Percentiles rank a stretch among this genome's conserved stretches.
phyloP scores from a whole-genome alignment of 2,888 invertebrate species.

The Strigamia transsilvanica region DNA sequence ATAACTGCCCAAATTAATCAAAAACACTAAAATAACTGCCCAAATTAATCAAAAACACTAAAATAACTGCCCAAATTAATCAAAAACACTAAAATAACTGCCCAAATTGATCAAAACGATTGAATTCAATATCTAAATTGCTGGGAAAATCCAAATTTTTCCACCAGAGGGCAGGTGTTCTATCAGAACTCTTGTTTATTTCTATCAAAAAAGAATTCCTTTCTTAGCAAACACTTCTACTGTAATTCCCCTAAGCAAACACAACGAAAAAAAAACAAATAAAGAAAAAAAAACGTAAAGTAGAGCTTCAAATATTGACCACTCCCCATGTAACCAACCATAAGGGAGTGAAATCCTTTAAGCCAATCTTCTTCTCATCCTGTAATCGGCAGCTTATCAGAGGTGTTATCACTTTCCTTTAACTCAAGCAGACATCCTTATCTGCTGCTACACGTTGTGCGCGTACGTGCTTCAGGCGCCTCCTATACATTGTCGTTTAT shows the following conservation, averaged over 20 bases:
- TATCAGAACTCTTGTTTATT: no score
- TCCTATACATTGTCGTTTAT: neutral
- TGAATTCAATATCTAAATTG: no score
- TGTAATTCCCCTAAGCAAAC: neutral
- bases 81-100: no score
- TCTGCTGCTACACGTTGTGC: no score
- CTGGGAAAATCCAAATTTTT: no score
- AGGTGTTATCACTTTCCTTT: constrained; percentile 32
- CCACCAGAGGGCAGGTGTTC: no score
- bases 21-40: no score
- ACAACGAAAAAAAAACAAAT: neutral
- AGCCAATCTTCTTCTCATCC: constrained; percentile 36
- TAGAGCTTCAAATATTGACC: neutral
- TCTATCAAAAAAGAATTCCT: no score
- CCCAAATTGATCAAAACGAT: no score
- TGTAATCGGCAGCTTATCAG: constrained; percentile 18
- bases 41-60: no score
- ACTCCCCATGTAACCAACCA: neutral
- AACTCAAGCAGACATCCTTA: constrained; percentile 7
- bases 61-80: no score
- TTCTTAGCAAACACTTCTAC: neutral
- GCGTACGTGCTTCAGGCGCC: constrained; percentile 12
- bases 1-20: no score
- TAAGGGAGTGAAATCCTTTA: constrained; percentile 28
- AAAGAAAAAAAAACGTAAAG: constrained; percentile 10